phyloP scores from a whole-genome alignment of 2,113 vertebrate species.

The Canis aureus region DNA sequence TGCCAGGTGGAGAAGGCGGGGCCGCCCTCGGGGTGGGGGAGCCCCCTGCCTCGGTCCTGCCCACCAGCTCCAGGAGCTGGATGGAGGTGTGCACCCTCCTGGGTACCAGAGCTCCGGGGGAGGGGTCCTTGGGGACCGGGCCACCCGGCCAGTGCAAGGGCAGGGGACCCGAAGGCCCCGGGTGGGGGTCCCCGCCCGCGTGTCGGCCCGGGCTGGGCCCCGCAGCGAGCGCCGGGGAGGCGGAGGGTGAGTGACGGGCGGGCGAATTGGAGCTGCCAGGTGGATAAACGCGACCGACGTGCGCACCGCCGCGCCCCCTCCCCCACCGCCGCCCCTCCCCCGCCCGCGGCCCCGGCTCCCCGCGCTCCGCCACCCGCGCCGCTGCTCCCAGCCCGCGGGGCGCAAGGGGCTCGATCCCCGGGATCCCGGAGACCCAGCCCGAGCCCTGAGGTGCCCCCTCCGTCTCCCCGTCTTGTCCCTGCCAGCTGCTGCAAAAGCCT shows the following conservation, averaged over 20 bases:
- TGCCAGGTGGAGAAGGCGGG: not conserved
- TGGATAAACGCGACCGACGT: slow-evolving; percentile 71
- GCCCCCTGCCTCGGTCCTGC: not conserved
- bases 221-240: not conserved
- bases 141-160: not conserved
- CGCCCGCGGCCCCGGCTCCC: rapidly evolving
- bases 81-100: not conserved
- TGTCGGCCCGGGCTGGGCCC: not conserved
- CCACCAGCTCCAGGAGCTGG: not conserved
- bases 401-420: not conserved
- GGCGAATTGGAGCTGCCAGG: slow-evolving; percentile 78
- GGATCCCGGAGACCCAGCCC: not conserved
- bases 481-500: not conserved
- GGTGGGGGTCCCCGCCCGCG: not conserved
- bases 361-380: rapidly evolving
- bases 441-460: not conserved
- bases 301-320: not conserved
- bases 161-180: not conserved
- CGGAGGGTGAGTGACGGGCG: slow-evolving; percentile 69
- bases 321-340: not conserved
- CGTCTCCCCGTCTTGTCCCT: not conserved
- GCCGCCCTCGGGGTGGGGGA: not conserved
- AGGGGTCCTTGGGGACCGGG: not conserved
- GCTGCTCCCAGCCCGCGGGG: not conserved
- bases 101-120: not conserved